Percentiles rank a stretch among this genome's conserved stretches.
Conservation (phyloP, 1,140 invertebrate genomes). For the Mycetomoellerius zeteki region DNA sequence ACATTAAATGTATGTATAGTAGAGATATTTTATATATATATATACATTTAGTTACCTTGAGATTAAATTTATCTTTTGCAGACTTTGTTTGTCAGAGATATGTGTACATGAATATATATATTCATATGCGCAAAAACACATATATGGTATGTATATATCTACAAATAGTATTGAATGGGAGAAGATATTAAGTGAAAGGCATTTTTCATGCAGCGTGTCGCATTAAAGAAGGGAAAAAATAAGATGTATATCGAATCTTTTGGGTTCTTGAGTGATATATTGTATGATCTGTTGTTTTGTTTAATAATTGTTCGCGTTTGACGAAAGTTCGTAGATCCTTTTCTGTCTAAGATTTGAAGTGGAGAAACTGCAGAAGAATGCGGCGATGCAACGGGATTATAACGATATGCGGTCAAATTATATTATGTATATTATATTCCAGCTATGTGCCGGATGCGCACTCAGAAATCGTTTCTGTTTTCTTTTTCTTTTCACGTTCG, state of each 20-base stretch:
- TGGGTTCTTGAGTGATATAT: constrained; percentile 61
- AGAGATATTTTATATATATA: neutral
- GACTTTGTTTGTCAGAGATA: constrained; percentile 5
- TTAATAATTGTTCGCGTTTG: constrained; percentile 42
- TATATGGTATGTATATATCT: constrained; percentile 30
- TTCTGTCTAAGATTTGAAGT: constrained; percentile 56
- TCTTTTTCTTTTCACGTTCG: neutral
- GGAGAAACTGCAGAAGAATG: constrained; percentile 74
- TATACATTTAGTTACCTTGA: constrained; percentile 30
- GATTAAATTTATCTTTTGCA: constrained; percentile 27
- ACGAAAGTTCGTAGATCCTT: constrained; percentile 39
- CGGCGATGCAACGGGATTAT: constrained; percentile 29
- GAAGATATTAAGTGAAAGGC: constrained; percentile 66
- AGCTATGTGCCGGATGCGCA: neutral
- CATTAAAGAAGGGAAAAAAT: constrained; percentile 10
- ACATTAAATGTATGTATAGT: neutral
- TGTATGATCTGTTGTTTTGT: constrained; percentile 70
- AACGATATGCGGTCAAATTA: neutral
- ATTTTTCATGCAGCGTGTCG: constrained; percentile 55
- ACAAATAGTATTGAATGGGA: constrained; percentile 49
- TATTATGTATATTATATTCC: constrained; percentile 16
- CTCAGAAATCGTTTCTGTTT: neutral
- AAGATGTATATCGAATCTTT: constrained; percentile 30
- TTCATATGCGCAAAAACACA: neutral
- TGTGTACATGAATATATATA: neutral